phyloP scores from a whole-genome alignment of 2,888 invertebrate species.

The Drosophila percnosoma region DNA sequence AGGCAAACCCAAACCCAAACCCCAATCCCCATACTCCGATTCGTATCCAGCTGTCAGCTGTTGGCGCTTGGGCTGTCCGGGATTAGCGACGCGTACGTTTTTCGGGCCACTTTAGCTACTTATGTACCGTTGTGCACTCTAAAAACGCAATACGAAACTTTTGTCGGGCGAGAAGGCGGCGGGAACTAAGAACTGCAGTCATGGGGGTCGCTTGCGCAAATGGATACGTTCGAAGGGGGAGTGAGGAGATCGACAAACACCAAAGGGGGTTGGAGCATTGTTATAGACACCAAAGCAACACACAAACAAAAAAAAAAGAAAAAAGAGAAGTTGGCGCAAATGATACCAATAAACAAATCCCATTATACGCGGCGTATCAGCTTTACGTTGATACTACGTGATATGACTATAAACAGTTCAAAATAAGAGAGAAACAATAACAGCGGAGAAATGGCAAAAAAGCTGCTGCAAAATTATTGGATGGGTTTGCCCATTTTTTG shows the following conservation, averaged over 20 bases:
- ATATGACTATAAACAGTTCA: slow-evolving; percentile 74
- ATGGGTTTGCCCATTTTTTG: slow-evolving; percentile 9
- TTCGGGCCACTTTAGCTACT: slow-evolving; percentile 71
- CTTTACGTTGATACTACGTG: slow-evolving; percentile 83
- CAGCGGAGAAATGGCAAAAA: slow-evolving; percentile 18
- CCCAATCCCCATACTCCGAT: background rate
- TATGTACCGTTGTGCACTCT: slow-evolving; percentile 69
- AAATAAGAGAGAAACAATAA: slow-evolving; percentile 20
- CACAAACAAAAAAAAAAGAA: background rate
- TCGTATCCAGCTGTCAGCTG: slow-evolving; percentile 62
- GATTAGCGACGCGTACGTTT: slow-evolving; percentile 66
- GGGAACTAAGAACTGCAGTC: slow-evolving; percentile 37
- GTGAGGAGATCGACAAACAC: background rate
- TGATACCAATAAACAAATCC: slow-evolving; percentile 84
- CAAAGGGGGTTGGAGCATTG: slow-evolving; percentile 17
- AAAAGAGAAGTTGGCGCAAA: slow-evolving; percentile 71
- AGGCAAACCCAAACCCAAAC: slow-evolving; percentile 4
- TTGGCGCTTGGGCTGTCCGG: slow-evolving; percentile 48
- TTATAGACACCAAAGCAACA: slow-evolving; percentile 24
- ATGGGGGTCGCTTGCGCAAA: slow-evolving; percentile 27
- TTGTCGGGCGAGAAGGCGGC: background rate
- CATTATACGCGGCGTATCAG: slow-evolving; percentile 84
- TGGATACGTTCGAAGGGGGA: slow-evolving; percentile 16
- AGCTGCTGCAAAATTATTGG: background rate
- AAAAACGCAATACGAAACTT: slow-evolving; percentile 80